phyloP scores from a whole-genome alignment of 2,797 vertebrate species.

The Tachyglossus aculeatus region DNA sequence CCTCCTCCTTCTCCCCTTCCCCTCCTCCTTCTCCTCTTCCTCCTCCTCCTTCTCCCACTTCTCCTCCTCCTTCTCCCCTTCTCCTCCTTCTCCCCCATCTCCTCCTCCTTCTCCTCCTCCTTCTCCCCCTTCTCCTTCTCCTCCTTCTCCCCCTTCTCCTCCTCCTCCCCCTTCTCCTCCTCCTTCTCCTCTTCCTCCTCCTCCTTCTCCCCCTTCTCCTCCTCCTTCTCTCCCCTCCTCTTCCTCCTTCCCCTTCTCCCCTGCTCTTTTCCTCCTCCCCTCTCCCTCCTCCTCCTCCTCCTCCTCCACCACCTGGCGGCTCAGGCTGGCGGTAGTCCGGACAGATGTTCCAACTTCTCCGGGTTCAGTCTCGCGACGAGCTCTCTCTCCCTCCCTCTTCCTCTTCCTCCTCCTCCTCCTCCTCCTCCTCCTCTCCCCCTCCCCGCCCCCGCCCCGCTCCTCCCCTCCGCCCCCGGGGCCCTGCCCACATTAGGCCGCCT shows the following conservation, averaged over 20 bases:
- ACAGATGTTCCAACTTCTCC: background rate
- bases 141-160: background rate
- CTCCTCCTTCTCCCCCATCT: background rate
- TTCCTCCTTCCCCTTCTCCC: background rate
- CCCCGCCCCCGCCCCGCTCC: constrained; percentile 24
- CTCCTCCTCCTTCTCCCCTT: background rate
- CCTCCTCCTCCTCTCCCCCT: constrained; percentile 31
- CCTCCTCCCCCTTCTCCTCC: background rate
- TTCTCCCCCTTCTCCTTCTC: background rate
- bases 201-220: background rate
- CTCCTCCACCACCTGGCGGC: background rate
- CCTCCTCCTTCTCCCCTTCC: background rate
- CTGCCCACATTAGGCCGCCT: constrained; percentile 46
- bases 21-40: background rate
- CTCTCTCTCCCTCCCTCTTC: background rate
- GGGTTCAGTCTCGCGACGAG: constrained; percentile 32
- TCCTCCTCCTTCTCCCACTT: background rate
- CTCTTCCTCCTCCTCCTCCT: constrained; percentile 54
- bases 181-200: background rate
- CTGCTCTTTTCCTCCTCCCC: too few relatives aligned
- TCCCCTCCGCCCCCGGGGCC: constrained; percentile 32
- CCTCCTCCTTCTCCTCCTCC: background rate
- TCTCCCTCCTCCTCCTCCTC: too few relatives aligned
- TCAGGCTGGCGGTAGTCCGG: background rate
- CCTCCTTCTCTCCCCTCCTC: background rate